A percentile compares a stretch with the other conserved stretches of the same genome.
phyloP scores from a whole-genome alignment of 2,113 vertebrate species.

The Gallinago media region DNA sequence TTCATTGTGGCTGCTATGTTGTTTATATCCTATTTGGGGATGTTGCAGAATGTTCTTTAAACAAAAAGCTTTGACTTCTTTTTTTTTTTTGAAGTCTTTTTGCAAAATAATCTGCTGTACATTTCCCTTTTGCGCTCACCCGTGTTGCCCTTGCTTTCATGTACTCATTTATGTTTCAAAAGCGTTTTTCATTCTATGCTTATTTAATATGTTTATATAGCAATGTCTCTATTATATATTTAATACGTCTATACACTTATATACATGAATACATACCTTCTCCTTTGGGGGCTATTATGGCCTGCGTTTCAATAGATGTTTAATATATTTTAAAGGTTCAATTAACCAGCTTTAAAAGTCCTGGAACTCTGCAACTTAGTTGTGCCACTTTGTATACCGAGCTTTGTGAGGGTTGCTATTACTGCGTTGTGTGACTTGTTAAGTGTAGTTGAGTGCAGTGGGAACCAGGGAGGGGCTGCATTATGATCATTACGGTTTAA shows the following conservation, averaged over 20 bases:
- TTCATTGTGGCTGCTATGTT: neutral
- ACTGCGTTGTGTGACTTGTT: neutral
- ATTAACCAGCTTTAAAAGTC: neutral
- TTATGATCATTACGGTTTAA: neutral
- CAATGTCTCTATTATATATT: neutral
- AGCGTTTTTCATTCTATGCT: neutral
- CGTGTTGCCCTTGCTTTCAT: neutral
- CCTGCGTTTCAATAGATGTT: neutral
- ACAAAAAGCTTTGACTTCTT: neutral
- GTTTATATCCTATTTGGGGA: neutral
- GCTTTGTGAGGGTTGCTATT: neutral
- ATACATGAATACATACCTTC: neutral
- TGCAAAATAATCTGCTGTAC: neutral
- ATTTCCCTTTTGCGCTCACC: fast-evolving
- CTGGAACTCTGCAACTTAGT: neutral
- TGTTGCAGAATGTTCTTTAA: neutral
- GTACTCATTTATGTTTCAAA: neutral
- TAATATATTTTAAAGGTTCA: neutral
- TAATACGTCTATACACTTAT: neutral
- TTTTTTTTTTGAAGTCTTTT: neutral
- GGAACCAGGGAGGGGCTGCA: slow-evolving; percentile 1
- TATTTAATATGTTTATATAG: neutral
- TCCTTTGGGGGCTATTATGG: neutral
- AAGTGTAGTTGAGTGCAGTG: neutral
- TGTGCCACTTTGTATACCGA: neutral